Base-by-base conservation (phyloP, 2,113 vertebrate genomes). In the Dolichotis patagonum region DNA sequence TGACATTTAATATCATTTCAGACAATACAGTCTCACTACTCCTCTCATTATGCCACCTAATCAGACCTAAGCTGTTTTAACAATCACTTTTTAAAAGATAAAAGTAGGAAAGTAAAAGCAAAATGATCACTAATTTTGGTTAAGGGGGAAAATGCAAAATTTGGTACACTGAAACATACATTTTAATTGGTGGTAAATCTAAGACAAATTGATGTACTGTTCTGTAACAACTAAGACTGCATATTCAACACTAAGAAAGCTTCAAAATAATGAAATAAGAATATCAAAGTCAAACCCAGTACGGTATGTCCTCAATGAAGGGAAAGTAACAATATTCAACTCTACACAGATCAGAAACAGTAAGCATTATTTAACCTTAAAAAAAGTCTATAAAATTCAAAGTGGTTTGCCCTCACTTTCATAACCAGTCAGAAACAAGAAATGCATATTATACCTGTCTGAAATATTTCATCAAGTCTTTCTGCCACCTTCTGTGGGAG, bases 401-500 rank as follows among this genome's bases (percentile, higher is more conserved):
- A 98, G 98, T 98, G 98, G 98, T 99, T 98, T 98, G 98, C 98
- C 99, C 98, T 99, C 98, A 52, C 99, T 99, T 99, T 99, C 98
- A 99, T 98, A 99, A 99, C 98, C 99, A 98, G 95, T 99, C 99
- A 99, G 98, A 99, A 99, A 99, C 98, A 99, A 99, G 98, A 99
- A 99, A 99, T 99, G 98, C 98, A 99, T 99, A 99, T 99, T 99
- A 99, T 98, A 99, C 99, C 99, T 98, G 99, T 99, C 99, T 99
- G 99, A 99, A 99, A 99, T 98, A 99, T 99, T 99, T 99, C 99
- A 99, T 99, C 99, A 98, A 99, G 99, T 98, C 99, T 99, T 98
- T 99, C 99, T 97, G 99, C 99, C 98, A 99, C 99, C 99, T 99
- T 99, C 99, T 99, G 99, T 93, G 99, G 99, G 98, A 99, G 99